Evolutionary conservation across 2,888 invertebrate genomes (phyloP).

Genomic region (Euzetes globulus): DNA sequence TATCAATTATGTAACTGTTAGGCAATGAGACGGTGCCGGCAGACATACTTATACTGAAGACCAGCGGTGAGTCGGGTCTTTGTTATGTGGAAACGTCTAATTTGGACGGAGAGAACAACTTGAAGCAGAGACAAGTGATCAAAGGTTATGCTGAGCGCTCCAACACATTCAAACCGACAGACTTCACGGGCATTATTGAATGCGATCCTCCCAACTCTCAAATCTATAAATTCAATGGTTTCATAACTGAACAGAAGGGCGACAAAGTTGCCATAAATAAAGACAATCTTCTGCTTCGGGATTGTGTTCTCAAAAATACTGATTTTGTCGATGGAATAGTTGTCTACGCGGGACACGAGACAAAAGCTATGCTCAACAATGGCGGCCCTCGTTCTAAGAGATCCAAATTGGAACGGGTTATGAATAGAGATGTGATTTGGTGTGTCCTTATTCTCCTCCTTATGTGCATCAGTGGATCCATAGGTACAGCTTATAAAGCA

Average conservation of each 20-base stretch:
- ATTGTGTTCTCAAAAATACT: conserved; percentile 91
- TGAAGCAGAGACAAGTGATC: conserved; percentile 55
- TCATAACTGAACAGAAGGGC: conserved; percentile 51
- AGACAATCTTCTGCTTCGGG: conserved; percentile 82
- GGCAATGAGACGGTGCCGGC: conserved; percentile 68
- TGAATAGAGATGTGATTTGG: conserved; percentile 94
- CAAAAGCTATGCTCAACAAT: conserved; percentile 95
- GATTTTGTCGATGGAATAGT: conserved; percentile 94
- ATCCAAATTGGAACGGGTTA: conserved; percentile 79
- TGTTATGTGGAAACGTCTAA: conserved; percentile 98
- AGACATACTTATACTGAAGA: conserved; percentile 54
- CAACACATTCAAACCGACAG: not conserved
- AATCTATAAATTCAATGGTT: conserved; percentile 87
- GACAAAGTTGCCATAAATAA: conserved; percentile 67
- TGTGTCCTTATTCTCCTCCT: conserved; percentile 84
- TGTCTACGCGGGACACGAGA: conserved; percentile 93
- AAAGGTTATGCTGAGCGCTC: not conserved
- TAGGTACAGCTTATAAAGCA: conserved; percentile 53
- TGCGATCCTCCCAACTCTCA: conserved; percentile 92
- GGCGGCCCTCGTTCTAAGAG: conserved; percentile 89
- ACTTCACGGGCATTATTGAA: conserved; percentile 71
- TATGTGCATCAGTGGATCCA: conserved; percentile 80
- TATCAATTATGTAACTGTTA: not conserved
- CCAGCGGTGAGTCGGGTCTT: conserved; percentile 90
- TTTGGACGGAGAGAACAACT: conserved; percentile 96